A percentile compares a stretch with the other conserved stretches of the same genome.
Conservation (phyloP, 2,797 vertebrate genomes). For the Leptatherina wallacei region DNA sequence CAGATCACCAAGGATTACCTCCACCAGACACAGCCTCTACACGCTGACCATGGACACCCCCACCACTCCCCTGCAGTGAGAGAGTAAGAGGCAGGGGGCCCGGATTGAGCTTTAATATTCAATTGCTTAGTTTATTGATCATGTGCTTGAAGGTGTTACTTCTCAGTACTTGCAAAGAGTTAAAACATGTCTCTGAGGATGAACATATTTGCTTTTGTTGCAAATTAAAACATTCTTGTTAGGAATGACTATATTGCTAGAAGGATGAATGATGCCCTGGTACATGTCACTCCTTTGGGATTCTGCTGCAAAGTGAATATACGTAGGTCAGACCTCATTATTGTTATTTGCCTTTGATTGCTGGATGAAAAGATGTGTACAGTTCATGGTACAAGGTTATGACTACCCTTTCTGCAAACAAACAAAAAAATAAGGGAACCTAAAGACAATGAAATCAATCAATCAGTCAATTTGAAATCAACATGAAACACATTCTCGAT, state of each 20-base stretch:
- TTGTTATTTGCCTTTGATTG: slow-evolving; percentile 63
- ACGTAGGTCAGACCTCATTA: slow-evolving; percentile 64
- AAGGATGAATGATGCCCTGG: slow-evolving; percentile 25
- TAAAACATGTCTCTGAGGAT: not conserved
- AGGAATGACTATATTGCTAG: slow-evolving; percentile 15
- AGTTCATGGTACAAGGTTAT: slow-evolving; percentile 42
- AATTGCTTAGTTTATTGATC: slow-evolving; percentile 36
- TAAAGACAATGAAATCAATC: slow-evolving; percentile 46
- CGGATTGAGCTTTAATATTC: slow-evolving; percentile 37
- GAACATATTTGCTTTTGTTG: slow-evolving; percentile 21
- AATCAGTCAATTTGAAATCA: no score
- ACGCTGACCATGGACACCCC: slow-evolving; percentile 72
- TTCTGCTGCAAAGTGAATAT: slow-evolving; percentile 60
- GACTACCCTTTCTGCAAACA: slow-evolving; percentile 35
- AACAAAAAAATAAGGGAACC: slow-evolving; percentile 17
- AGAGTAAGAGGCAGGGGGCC: slow-evolving; percentile 14
- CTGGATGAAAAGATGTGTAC: slow-evolving; percentile 44
- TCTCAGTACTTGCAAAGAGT: not conserved
- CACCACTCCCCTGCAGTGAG: slow-evolving; percentile 27
- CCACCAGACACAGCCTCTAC: slow-evolving; percentile 72
- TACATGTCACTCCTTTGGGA: slow-evolving; percentile 63
- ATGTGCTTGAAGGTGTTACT: not conserved
- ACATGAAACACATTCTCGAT: no score
- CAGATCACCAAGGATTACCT: slow-evolving; percentile 85
- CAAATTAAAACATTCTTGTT: not conserved